A percentile compares a stretch with the other conserved stretches of the same genome.
These are phyloP conservation scores for Beaufortia kweichowensis DNA, from an alignment of 2,113 vertebrate species.

Conservation along the genomic window DNA sequence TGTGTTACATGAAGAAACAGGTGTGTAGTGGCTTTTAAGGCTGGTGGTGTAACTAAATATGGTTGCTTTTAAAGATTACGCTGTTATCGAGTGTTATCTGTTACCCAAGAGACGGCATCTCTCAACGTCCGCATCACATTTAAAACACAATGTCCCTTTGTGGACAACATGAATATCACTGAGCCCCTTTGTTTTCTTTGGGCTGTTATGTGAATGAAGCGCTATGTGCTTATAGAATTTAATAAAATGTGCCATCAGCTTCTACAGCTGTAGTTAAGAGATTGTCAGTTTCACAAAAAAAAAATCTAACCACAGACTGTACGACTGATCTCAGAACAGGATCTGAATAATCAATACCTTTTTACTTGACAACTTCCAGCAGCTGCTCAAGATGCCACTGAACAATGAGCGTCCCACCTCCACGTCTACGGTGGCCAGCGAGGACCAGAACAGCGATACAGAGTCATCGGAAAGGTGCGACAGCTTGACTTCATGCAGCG, in stretches of 20 bases:
- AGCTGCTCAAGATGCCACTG: conserved; percentile 81
- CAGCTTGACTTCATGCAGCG: conserved; percentile 81
- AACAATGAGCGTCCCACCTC: conserved; percentile 75
- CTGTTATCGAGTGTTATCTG: background rate
- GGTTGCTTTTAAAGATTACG: background rate
- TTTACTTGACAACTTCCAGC: conserved; percentile 43
- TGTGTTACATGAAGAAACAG: background rate
- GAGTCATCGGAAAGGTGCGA: conserved; percentile 81
- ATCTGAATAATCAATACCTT: background rate
- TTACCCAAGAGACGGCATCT: conserved; percentile 1
- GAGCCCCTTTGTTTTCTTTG: conserved; percentile 7
- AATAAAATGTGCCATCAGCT: conserved; percentile 11
- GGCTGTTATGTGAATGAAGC: background rate
- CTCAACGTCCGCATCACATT: background rate
- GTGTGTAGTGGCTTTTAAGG: conserved; percentile 15
- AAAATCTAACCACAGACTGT: background rate
- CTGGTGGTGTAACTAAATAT: background rate
- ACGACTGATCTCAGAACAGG: background rate
- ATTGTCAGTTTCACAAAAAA: background rate
- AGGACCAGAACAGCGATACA: conserved; percentile 82
- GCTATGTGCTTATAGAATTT: background rate
- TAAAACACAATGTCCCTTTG: conserved; percentile 36
- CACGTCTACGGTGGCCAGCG: conserved; percentile 64
- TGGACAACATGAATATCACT: conserved; percentile 7
- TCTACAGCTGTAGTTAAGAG: background rate